A percentile compares a stretch with the other conserved stretches of the same genome.
Evolutionary conservation across 2,888 invertebrate species (phyloP).

Genomic region (Idaea aversata): DNA sequence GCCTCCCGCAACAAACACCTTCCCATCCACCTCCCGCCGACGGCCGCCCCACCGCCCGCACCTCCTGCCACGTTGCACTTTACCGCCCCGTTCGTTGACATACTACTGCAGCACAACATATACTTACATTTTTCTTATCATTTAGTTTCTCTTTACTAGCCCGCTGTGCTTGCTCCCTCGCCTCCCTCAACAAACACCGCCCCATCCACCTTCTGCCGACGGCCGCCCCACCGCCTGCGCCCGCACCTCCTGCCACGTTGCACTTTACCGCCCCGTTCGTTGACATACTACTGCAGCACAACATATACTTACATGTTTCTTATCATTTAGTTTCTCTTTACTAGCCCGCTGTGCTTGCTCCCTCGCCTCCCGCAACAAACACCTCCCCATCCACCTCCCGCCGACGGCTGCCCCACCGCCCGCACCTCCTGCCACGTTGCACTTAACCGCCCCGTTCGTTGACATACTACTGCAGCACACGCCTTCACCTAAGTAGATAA

Average conservation of each 20-base stretch:
- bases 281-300: too few species aligned
- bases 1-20: constrained; percentile 70
- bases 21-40: constrained; percentile 70
- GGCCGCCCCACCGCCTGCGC: constrained; percentile 36
- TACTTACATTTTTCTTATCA: constrained; percentile 68
- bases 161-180: constrained; percentile 54
- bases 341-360: constrained; percentile 52
- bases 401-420: constrained; percentile 45
- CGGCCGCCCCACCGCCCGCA: constrained; percentile 44
- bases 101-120: too few species aligned
- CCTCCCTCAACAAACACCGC: constrained; percentile 67
- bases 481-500: constrained; percentile 45
- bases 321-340: constrained; percentile 53
- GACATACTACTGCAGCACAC: constrained; percentile 51
- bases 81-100: constrained; percentile 45
- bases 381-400: constrained; percentile 73
- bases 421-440: constrained; percentile 69
- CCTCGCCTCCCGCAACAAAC: constrained; percentile 64
- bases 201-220: constrained; percentile 71
- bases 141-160: constrained; percentile 48
- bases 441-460: constrained; percentile 59
- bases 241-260: constrained; percentile 66
- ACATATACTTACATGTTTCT: too few species aligned
- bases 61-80: constrained; percentile 74
- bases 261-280: constrained; percentile 63